Conservation (phyloP, 2,888 invertebrate genomes). For the Morpho deidamia region DNA sequence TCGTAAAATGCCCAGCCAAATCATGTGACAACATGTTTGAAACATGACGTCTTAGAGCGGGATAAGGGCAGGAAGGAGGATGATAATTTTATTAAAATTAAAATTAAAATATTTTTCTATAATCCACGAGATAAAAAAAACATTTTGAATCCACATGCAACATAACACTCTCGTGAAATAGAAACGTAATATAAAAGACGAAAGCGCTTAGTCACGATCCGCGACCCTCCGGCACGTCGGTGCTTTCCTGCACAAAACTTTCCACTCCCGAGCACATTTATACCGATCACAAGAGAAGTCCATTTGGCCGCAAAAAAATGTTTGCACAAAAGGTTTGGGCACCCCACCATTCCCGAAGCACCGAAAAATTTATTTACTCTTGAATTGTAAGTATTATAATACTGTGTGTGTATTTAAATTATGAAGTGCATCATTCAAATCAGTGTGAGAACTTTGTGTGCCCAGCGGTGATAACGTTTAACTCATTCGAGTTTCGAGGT, state of each 20-base stretch:
- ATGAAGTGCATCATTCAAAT: too few species aligned
- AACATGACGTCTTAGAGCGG: too few species aligned
- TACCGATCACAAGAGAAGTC: slow-evolving; percentile 61
- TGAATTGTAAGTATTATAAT: neutral
- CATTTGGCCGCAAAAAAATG: slow-evolving; percentile 60
- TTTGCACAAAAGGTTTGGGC: slow-evolving; percentile 40
- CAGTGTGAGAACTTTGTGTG: too few species aligned
- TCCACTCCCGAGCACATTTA: slow-evolving; percentile 56
- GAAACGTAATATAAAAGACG: slow-evolving; percentile 26
- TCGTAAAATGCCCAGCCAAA: too few species aligned
- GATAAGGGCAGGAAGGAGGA: too few species aligned
- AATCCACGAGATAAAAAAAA: neutral
- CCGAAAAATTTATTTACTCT: slow-evolving; percentile 3
- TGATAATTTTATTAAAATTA: too few species aligned
- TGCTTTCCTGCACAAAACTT: slow-evolving; percentile 53
- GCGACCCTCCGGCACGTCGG: slow-evolving; percentile 29
- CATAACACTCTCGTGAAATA: neutral
- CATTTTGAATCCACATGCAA: neutral
- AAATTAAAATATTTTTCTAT: too few species aligned
- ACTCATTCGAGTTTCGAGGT: too few species aligned
- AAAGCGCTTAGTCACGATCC: slow-evolving; percentile 51
- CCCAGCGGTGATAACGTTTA: too few species aligned
- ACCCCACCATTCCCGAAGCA: slow-evolving; percentile 24
- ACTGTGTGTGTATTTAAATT: too few species aligned
- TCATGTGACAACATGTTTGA: too few species aligned